These are phyloP conservation scores for Antrozous pallidus DNA, from an alignment of 2,797 vertebrate species.

Conservation along the genomic window DNA sequence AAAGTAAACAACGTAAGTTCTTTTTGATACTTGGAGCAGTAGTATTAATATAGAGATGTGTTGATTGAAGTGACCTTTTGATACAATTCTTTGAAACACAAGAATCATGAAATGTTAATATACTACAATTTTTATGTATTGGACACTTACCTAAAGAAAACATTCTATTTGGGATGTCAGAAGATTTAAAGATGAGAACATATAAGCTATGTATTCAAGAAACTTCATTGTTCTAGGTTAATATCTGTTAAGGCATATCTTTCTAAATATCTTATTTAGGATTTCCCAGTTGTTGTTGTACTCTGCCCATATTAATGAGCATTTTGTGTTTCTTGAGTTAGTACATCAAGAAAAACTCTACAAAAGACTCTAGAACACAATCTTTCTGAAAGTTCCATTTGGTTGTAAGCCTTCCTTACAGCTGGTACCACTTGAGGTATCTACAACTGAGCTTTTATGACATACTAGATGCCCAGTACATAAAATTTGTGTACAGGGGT, in stretches of 20 bases:
- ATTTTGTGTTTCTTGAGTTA: not conserved
- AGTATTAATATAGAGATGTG: not conserved
- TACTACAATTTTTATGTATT: not conserved
- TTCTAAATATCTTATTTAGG: not conserved
- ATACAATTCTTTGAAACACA: not conserved
- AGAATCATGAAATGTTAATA: not conserved
- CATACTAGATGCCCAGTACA: too few species aligned
- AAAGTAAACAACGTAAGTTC: not conserved
- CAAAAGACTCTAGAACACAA: not conserved
- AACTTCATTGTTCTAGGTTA: conserved; percentile 3
- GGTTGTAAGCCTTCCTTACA: not conserved
- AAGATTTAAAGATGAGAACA: not conserved
- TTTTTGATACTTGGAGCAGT: not conserved
- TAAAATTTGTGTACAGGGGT: too few species aligned
- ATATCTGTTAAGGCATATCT: not conserved
- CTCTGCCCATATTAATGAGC: not conserved
- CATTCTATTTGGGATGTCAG: not conserved
- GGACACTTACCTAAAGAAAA: not conserved
- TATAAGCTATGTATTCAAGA: not conserved
- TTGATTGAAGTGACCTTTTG: not conserved
- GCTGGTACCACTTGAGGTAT: not conserved
- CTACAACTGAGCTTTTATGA: not conserved
- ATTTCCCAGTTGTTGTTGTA: not conserved
- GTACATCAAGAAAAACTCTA: not conserved
- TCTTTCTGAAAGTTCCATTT: not conserved